phyloP scores from a whole-genome alignment of 1,140 invertebrate genomes.

The Galendromus occidentalis region DNA sequence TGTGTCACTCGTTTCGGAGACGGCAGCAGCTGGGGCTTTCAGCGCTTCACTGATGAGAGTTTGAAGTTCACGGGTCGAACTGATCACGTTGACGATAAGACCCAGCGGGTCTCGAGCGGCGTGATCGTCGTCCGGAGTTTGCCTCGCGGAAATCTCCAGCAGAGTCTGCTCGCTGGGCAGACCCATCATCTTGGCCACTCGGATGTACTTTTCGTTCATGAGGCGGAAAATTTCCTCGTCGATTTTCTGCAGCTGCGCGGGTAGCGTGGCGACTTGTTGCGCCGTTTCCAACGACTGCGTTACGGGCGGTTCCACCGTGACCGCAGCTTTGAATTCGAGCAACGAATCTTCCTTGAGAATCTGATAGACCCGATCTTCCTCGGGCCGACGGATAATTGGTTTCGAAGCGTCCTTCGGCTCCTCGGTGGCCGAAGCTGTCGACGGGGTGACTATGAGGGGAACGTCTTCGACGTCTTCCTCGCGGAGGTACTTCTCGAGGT shows the following conservation, averaged over 20 bases:
- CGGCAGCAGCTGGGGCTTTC: background rate
- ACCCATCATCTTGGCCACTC: background rate
- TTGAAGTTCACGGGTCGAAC: background rate
- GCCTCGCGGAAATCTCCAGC: background rate
- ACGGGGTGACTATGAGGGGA: background rate
- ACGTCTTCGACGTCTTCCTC: background rate
- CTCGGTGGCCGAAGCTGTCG: background rate
- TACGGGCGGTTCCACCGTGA: background rate
- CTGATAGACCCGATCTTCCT: constrained; percentile 4
- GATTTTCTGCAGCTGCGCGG: background rate
- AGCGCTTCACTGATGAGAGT: background rate
- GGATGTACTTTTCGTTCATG: background rate
- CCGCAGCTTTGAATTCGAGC: background rate
- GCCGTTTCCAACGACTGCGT: background rate
- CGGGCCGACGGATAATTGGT: background rate
- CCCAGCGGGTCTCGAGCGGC: background rate
- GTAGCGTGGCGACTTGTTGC: background rate
- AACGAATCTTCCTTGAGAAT: background rate
- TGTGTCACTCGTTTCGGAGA: background rate
- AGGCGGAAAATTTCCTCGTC: background rate
- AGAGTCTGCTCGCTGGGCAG: background rate
- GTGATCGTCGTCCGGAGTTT: background rate
- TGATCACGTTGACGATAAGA: background rate
- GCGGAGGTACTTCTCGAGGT: background rate
- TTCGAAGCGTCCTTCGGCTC: background rate